Evolutionary conservation across 2,113 vertebrate genomes (phyloP).

Genomic region (Pogonocichla stellata): DNA sequence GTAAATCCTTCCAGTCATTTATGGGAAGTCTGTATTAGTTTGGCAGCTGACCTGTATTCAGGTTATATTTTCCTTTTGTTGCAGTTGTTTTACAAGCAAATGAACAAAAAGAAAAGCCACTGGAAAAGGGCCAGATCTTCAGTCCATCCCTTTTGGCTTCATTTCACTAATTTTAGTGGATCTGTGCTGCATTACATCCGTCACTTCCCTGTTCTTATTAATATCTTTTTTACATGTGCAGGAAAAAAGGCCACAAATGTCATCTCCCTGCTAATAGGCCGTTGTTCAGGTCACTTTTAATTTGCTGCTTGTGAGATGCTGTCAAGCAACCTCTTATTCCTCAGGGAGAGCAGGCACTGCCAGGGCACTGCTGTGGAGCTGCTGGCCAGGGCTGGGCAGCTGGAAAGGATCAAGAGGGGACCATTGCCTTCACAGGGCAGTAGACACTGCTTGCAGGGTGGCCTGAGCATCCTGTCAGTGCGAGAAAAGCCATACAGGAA

Average conservation of each 20-base stretch:
- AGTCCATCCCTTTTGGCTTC: neutral
- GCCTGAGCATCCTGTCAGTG: neutral
- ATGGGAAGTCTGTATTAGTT: constrained; percentile 6
- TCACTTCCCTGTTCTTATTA: neutral
- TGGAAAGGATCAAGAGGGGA: neutral
- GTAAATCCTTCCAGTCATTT: constrained; percentile 15
- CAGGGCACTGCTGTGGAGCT: neutral
- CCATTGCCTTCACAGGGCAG: accelerated
- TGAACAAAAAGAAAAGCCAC: neutral
- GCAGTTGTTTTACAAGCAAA: constrained; percentile 9
- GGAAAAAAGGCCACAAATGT: neutral
- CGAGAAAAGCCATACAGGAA: neutral
- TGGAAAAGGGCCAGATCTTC: neutral
- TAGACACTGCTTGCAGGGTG: neutral
- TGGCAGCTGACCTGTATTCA: constrained; percentile 31
- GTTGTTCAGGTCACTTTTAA: neutral
- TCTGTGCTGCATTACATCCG: neutral
- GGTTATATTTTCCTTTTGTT: neutral
- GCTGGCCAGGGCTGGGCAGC: neutral
- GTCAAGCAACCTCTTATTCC: neutral
- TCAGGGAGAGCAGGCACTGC: neutral
- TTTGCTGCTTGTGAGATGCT: neutral
- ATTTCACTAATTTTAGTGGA: neutral
- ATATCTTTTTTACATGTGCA: neutral
- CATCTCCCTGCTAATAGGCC: neutral